phyloP scores from a whole-genome alignment of 2,797 vertebrate genomes.

The Brachyalestes nurse region DNA sequence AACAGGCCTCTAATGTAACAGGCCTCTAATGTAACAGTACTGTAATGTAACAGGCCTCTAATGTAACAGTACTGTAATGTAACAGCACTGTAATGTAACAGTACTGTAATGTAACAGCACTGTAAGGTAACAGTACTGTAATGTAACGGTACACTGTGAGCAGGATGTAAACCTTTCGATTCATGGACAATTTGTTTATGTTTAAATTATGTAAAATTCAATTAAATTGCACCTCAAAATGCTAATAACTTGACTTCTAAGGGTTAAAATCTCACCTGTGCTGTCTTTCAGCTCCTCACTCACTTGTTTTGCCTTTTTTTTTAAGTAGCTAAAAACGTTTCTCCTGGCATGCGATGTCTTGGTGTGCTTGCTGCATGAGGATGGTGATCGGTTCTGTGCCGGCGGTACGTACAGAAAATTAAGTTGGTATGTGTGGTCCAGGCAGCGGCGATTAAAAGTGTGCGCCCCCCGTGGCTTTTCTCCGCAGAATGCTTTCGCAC shows the following conservation, averaged over 20 bases:
- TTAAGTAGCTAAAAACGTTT: slow-evolving; percentile 67
- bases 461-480: slow-evolving; percentile 77
- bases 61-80: too few species aligned
- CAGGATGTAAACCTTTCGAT: too few species aligned
- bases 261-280: slow-evolving; percentile 19
- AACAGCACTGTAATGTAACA: too few species aligned
- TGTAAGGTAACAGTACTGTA: too few species aligned
- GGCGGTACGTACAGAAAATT: slow-evolving; percentile 46
- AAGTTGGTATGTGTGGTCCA: slow-evolving; percentile 21
- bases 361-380: slow-evolving; percentile 77
- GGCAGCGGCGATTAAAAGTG: slow-evolving; percentile 45
- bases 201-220: too few species aligned
- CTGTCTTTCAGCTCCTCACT: slow-evolving; percentile 35
- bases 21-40: too few species aligned
- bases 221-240: neutral
- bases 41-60: too few species aligned
- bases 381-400: slow-evolving; percentile 63
- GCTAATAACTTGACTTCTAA: neutral
- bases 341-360: slow-evolving; percentile 69
- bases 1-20: too few species aligned
- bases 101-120: too few species aligned
- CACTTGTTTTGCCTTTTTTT: slow-evolving; percentile 48
- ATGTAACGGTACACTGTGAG: too few species aligned
- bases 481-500: slow-evolving; percentile 95
- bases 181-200: too few species aligned